Evolutionary conservation across 2,797 vertebrate species (phyloP).

Genomic region (Notolabrus celidotus): DNA sequence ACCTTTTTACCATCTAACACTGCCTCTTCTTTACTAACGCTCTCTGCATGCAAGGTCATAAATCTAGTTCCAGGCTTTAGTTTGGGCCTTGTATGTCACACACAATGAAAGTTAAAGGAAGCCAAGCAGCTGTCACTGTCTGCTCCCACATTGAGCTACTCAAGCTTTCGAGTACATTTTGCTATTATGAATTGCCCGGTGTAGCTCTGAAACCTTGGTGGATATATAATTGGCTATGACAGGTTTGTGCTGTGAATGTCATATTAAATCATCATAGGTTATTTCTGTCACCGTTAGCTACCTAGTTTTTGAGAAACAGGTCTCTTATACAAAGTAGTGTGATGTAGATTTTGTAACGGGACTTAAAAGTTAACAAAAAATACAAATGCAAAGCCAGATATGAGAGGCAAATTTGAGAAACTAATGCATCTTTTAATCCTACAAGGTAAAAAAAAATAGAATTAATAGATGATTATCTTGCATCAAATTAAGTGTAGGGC

Average conservation of each 20-base stretch:
- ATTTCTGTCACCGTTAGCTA: conserved; percentile 45
- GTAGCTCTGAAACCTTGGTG: conserved; percentile 31
- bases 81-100: conserved; percentile 66
- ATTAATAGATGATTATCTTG: background rate
- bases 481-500: background rate
- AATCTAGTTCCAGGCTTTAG: conserved; percentile 68
- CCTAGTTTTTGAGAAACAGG: background rate
- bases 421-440: background rate
- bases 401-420: background rate
- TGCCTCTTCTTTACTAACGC: conserved; percentile 40
- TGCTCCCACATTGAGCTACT: conserved; percentile 52
- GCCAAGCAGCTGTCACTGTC: conserved; percentile 70
- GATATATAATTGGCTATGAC: conserved; percentile 61
- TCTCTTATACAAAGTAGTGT: conserved; percentile 8
- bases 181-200: conserved; percentile 43
- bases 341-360: background rate
- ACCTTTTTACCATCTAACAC: conserved; percentile 16
- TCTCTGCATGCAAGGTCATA: conserved; percentile 47
- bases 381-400: background rate
- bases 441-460: background rate
- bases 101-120: conserved; percentile 55
- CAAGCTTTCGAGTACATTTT: conserved; percentile 50
- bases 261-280: conserved; percentile 36
- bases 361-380: too few species aligned
- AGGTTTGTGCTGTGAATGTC: conserved; percentile 38